Base-by-base conservation (phyloP, 1,140 invertebrate species). In the Sminthurinus signatus region DNA sequence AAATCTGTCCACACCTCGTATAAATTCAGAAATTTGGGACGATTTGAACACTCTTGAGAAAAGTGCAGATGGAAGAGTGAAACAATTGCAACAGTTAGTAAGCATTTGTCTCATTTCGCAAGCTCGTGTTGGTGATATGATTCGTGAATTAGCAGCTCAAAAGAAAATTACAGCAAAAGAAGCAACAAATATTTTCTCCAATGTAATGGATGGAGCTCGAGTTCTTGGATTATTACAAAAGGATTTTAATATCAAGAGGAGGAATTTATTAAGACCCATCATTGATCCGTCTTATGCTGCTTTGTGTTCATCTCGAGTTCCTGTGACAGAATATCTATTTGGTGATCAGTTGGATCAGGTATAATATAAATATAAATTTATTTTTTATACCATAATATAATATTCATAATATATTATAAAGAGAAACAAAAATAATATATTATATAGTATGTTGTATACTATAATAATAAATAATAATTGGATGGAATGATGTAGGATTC, bases 341-440 rank as follows among this genome's bases (percentile, higher is more conserved):
- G 64, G 64, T 23, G 64, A 66, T 48, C 21, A 60, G 32, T n/a
- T 66, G n/a, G 52, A 60, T 1, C 27, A 66, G 29, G 42, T n/a
- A n/a, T n/a, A n/a, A n/a, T n/a, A n/a, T n/a, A n/a, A n/a, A n/a
- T n/a, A n/a, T n/a, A n/a, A n/a, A n/a, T n/a, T n/a, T n/a, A n/a
- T n/a, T n/a, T n/a, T n/a, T n/a, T n/a, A n/a, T n/a, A n/a, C n/a
- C n/a, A n/a, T n/a, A n/a, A n/a, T n/a, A n/a, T n/a, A n/a, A n/a
- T n/a, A n/a, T n/a, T n/a, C n/a, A n/a, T n/a, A n/a, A n/a, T n/a
- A n/a, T n/a, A n/a, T n/a, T n/a, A n/a, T n/a, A n/a, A n/a, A n/a
- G n/a, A n/a, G n/a, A n/a, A n/a, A n/a, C n/a, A n/a, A n/a, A n/a
- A n/a, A n/a, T n/a, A n/a, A n/a, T n/a, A 54, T 29, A 19, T 29